Conservation (phyloP, 2,888 invertebrate genomes). For the Ceraclea dissimilis region DNA sequence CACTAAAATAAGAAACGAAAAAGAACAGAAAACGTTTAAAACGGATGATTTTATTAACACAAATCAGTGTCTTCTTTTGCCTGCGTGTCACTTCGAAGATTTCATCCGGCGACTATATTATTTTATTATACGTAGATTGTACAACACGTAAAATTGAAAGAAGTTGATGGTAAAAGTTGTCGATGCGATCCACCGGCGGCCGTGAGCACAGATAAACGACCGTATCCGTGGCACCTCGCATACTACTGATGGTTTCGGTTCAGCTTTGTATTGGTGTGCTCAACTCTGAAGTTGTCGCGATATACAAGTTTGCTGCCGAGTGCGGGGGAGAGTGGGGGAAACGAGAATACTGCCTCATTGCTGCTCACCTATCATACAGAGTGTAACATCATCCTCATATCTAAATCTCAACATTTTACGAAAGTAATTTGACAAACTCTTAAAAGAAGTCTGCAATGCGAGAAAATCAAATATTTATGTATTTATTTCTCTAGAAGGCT, state of each 20-base stretch:
- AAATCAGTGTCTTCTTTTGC: background rate
- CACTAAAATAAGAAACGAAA: background rate
- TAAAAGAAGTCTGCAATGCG: too few species aligned
- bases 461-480: too few species aligned
- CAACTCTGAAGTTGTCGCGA: conserved; percentile 2
- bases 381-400: background rate
- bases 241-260: background rate
- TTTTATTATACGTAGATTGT: too few species aligned
- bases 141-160: background rate
- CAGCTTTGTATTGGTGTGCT: background rate
- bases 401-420: too few species aligned
- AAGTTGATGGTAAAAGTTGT: background rate
- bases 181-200: background rate
- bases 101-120: background rate
- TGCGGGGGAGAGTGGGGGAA: background rate
- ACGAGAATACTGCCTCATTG: background rate
- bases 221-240: background rate
- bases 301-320: background rate
- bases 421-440: too few species aligned
- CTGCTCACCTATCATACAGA: background rate
- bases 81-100: background rate
- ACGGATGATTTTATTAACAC: background rate
- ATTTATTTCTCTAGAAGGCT: too few species aligned
- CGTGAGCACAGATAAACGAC: background rate
- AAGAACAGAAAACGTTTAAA: background rate